Evolutionary conservation across 2,888 invertebrate genomes (phyloP).

Genomic region (Lamellibrachia satsuma): DNA sequence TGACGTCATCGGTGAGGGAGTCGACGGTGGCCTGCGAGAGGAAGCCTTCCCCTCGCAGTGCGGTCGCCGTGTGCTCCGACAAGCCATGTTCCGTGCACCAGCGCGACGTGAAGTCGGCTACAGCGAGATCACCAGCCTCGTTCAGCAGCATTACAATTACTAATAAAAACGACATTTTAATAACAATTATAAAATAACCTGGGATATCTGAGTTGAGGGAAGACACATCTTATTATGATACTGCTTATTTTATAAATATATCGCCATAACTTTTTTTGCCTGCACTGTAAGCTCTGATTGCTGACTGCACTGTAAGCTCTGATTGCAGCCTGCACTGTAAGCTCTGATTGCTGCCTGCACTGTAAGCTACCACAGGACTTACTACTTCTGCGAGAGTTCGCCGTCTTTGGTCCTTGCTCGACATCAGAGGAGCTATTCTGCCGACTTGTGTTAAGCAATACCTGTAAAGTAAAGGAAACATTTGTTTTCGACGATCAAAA

Average conservation of each 20-base stretch:
- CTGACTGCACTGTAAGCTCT: too few relatives aligned
- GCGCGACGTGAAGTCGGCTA: conserved; percentile 33
- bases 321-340: too few relatives aligned
- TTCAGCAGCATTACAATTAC: neutral
- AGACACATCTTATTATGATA: too few relatives aligned
- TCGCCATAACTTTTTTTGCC: too few relatives aligned
- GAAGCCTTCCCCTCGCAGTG: conserved; percentile 36
- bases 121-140: neutral
- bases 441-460: neutral
- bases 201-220: too few relatives aligned
- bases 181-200: too few relatives aligned
- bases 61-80: conserved; percentile 32
- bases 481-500: neutral
- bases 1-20: conserved; percentile 30
- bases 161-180: too few relatives aligned
- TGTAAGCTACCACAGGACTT: neutral
- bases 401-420: neutral
- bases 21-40: conserved; percentile 27
- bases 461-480: neutral
- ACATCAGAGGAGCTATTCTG: neutral
- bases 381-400: neutral
- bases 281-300: too few relatives aligned
- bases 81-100: conserved; percentile 36
- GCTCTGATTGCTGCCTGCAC: too few relatives aligned
- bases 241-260: too few relatives aligned